phyloP scores from a whole-genome alignment of 2,797 vertebrate species.

The Helarctos malayanus region DNA sequence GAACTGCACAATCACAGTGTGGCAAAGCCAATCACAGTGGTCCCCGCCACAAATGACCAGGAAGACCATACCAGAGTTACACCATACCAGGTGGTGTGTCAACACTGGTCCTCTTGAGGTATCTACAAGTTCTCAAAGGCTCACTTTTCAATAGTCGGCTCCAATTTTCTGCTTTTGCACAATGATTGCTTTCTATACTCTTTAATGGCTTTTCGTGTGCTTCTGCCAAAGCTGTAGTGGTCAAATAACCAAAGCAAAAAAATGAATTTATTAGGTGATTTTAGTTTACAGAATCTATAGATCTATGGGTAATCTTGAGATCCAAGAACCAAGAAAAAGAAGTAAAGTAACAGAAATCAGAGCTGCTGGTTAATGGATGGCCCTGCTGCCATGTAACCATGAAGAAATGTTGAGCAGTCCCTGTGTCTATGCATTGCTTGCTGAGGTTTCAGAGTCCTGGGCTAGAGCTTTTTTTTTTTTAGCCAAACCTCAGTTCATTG shows the following conservation, averaged over 20 bases:
- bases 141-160: neutral
- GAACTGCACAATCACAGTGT: neutral
- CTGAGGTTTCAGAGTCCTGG: neutral
- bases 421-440: neutral
- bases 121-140: neutral
- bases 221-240: neutral
- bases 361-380: neutral
- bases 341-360: neutral
- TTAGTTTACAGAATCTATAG: neutral
- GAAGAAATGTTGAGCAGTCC: too few species aligned
- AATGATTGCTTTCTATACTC: neutral
- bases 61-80: neutral
- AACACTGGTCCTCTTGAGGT: neutral
- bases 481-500: neutral
- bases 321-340: neutral
- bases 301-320: neutral
- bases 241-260: neutral
- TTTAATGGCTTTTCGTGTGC: neutral
- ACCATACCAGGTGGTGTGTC: fast-evolving
- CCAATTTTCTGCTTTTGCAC: neutral
- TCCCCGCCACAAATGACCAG: neutral
- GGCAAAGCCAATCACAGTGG: neutral
- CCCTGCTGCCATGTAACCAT: neutral
- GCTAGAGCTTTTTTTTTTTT: neutral
- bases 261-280: neutral